Evolutionary conservation across 2,113 vertebrate genomes (phyloP).

Genomic region (Eptesicus fuscus): DNA sequence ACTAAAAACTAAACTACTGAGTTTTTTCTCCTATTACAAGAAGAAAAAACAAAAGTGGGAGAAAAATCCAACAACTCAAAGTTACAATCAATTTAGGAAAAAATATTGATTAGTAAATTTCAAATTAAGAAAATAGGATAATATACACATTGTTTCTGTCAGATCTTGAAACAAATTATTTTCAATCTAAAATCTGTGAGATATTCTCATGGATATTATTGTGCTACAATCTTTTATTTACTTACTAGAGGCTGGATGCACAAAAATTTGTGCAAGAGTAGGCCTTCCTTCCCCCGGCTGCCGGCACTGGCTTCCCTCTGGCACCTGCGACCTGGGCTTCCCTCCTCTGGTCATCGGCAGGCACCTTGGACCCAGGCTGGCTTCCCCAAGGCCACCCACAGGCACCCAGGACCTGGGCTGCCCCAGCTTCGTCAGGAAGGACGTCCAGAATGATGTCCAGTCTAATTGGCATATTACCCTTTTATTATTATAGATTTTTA

Average conservation of each 20-base stretch:
- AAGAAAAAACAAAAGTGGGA: background rate
- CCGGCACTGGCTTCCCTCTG: no score
- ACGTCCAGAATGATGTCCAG: no score
- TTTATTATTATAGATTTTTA: background rate
- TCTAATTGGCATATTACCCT: no score
- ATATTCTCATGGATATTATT: background rate
- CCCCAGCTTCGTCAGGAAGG: no score
- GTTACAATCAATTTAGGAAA: background rate
- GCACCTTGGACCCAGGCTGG: no score
- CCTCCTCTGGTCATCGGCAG: no score
- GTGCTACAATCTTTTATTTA: background rate
- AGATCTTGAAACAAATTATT: background rate
- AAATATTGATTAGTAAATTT: background rate
- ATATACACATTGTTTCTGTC: background rate
- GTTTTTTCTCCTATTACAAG: background rate
- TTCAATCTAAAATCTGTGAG: background rate
- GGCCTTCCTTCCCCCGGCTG: no score
- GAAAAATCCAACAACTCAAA: conserved; percentile 22
- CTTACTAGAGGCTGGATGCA: background rate
- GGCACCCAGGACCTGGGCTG: no score
- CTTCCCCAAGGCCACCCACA: no score
- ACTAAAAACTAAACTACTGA: background rate
- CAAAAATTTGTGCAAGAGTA: no score
- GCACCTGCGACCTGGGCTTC: no score
- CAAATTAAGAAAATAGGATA: background rate